Percentiles rank a stretch among this genome's conserved stretches.
phyloP scores from a whole-genome alignment of 2,113 vertebrate genomes.

The Pseudorectes ferrugineus region DNA sequence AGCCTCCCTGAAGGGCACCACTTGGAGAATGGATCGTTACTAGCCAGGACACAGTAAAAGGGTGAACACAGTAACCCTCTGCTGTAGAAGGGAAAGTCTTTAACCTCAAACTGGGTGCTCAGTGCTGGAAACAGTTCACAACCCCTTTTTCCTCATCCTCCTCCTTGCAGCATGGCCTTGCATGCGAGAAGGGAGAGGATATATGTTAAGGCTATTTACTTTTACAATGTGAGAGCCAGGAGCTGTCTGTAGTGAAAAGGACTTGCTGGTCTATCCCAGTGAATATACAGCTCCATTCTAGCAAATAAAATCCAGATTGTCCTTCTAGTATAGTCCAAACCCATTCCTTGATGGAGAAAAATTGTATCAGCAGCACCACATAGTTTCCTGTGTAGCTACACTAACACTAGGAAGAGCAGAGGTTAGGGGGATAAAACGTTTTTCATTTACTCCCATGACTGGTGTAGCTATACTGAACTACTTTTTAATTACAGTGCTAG shows the following conservation, averaged over 20 bases:
- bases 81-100: neutral
- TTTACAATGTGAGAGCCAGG: neutral
- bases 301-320: neutral
- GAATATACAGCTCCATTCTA: neutral
- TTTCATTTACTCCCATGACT: neutral
- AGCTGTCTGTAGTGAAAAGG: neutral
- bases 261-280: neutral
- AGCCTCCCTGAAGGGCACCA: neutral
- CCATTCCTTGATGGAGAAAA: neutral
- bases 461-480: neutral
- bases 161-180: rapidly evolving
- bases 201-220: neutral
- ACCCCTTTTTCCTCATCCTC: neutral
- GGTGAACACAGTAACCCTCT: neutral
- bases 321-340: neutral
- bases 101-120: neutral
- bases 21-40: neutral
- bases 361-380: neutral
- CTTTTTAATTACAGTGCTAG: neutral
- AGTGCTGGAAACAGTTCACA: neutral
- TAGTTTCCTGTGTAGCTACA: neutral
- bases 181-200: neutral
- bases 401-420: neutral
- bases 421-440: neutral
- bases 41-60: neutral